Evolutionary conservation across 2,113 vertebrate genomes (phyloP).

Genomic region (Trochalopteron elliotii): DNA sequence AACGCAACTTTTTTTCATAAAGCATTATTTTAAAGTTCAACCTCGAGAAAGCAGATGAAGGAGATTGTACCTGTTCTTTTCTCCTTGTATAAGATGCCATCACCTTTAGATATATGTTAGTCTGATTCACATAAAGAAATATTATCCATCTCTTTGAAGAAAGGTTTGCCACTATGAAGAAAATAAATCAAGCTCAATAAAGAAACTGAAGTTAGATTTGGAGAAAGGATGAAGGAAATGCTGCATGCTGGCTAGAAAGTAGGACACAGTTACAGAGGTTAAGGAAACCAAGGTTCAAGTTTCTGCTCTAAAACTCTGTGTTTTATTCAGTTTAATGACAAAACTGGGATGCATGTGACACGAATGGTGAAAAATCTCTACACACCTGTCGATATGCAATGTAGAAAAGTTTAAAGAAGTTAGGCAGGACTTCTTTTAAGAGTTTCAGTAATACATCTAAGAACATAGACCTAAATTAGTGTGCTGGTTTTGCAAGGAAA

Average conservation of each 20-base stretch:
- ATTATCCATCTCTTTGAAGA: neutral
- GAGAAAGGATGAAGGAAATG: neutral
- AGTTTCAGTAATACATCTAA: neutral
- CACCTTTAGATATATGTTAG: neutral
- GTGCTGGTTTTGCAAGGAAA: neutral
- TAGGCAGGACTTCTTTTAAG: neutral
- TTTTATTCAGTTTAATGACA: neutral
- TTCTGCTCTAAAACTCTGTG: neutral
- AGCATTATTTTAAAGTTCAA: neutral
- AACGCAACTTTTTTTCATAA: neutral
- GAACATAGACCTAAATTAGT: neutral
- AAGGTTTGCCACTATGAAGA: neutral
- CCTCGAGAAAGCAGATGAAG: neutral
- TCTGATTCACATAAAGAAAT: neutral
- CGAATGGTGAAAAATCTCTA: neutral
- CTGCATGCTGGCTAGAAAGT: neutral
- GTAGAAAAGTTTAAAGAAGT: neutral
- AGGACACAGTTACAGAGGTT: neutral
- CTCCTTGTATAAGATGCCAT: neutral
- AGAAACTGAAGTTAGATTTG: neutral
- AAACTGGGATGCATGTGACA: neutral
- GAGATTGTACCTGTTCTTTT: neutral
- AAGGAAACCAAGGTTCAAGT: neutral
- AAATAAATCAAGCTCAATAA: constrained; percentile 13
- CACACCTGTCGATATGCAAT: neutral